Evolutionary conservation across 1,140 invertebrate species (phyloP).

Genomic region (Latrodectus geometricus): DNA sequence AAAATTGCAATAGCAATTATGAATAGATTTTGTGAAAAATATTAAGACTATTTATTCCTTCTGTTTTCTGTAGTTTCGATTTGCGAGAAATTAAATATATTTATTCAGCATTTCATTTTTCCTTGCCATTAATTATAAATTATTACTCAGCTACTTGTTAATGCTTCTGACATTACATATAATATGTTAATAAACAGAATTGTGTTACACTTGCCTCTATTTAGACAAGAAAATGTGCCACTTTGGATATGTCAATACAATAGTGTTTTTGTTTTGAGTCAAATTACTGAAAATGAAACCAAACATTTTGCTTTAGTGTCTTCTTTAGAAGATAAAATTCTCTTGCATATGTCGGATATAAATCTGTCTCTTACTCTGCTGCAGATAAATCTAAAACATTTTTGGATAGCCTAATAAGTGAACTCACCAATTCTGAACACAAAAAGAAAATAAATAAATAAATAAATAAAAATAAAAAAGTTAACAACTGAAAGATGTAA

Average conservation of each 20-base stretch:
- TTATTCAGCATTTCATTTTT: too few relatives aligned
- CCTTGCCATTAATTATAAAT: too few relatives aligned
- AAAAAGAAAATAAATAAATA: constrained; percentile 13
- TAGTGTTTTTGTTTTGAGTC: neutral
- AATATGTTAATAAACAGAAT: too few relatives aligned
- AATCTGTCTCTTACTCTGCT: neutral
- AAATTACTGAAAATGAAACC: constrained; percentile 24
- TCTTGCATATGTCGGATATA: constrained; percentile 8
- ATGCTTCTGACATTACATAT: too few relatives aligned
- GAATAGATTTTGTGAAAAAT: too few relatives aligned
- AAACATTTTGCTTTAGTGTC: constrained; percentile 7
- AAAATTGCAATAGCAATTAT: too few relatives aligned
- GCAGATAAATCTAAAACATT: constrained; percentile 2
- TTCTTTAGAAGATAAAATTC: constrained; percentile 3
- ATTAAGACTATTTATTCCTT: too few relatives aligned
- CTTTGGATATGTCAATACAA: constrained; percentile 4
- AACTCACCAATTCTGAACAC: neutral
- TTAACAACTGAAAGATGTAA: constrained; percentile 14
- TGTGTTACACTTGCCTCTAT: neutral
- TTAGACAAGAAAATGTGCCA: neutral
- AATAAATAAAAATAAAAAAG: too few relatives aligned
- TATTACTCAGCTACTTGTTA: too few relatives aligned
- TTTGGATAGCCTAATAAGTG: neutral
- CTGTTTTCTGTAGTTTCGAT: too few relatives aligned
- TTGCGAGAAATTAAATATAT: too few relatives aligned